These are phyloP conservation scores for Athrips mouffetella DNA, from an alignment of 2,888 invertebrate species.

Conservation along the genomic window DNA sequence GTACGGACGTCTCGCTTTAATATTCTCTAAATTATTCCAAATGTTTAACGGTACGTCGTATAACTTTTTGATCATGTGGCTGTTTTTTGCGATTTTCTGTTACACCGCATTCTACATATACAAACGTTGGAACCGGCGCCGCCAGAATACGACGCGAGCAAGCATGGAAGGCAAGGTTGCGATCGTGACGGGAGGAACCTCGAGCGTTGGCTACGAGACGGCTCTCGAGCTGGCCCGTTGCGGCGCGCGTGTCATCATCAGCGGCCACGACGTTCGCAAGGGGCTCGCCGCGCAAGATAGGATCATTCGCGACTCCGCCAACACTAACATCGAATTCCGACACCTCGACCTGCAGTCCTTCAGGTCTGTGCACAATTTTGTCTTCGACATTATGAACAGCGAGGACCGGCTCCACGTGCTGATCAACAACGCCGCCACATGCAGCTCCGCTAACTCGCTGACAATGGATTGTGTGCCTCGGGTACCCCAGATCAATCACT, in stretches of 20 bases:
- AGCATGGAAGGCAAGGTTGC: constrained; percentile 45
- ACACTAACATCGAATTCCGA: constrained; percentile 81
- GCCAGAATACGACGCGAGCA: constrained; percentile 9
- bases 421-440: constrained; percentile 91
- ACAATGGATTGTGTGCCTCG: constrained; percentile 89
- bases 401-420: constrained; percentile 85
- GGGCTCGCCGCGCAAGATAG: constrained; percentile 68
- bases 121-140: constrained; percentile 9
- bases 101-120: background rate
- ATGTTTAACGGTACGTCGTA: too few species aligned
- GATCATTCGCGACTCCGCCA: constrained; percentile 80
- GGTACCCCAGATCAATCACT: constrained; percentile 93
- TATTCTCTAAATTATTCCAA: too few species aligned
- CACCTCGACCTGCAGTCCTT: constrained; percentile 85
- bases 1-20: too few species aligned
- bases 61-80: too few species aligned
- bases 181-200: constrained; percentile 51
- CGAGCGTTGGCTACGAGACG: constrained; percentile 50
- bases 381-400: constrained; percentile 82
- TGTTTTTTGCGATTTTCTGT: background rate
- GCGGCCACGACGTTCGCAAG: constrained; percentile 60
- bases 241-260: constrained; percentile 74
- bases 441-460: constrained; percentile 78
- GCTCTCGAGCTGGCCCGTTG: constrained; percentile 59
- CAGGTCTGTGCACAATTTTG: constrained; percentile 86